Evolutionary conservation across 1,140 invertebrate species (phyloP), one percentile per base, ranked within the genome.

Genomic region (Micrasema longulum): DNA sequence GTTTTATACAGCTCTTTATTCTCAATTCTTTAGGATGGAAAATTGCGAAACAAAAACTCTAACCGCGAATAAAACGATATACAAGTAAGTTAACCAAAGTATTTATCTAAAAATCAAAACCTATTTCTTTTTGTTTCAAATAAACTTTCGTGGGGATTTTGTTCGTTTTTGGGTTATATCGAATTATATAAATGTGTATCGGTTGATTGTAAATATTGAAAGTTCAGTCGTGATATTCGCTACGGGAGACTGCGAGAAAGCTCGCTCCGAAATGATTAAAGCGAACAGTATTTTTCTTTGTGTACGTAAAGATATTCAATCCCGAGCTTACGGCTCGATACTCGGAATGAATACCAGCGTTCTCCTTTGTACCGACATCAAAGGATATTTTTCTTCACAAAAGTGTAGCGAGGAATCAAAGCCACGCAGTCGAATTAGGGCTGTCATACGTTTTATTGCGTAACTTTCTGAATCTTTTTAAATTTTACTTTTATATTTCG

Each of bases 321-420:
- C 60, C 43, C 4, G 22, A 14, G 36, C 60, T 43, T 23, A 22
- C 41, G 43, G 43, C 43, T 14, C 41, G 43, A 63, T 63, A 20
- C 60, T 20, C n/a, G 22, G 12, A 63, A 41, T 63, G 60, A 47
- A 63, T 63, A 63, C 20, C 43, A 14, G 20, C 38, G 9, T 63
- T 57, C 36, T 35, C 60, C 41, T 63, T 63, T 63, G 60, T 63
- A 31, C 11, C 20, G 60, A 63, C 60, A 22, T 63, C 60, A 63
- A 63, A 63, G 36, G 38, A 22, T 63, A 63, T 63, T 63, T 63
- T 47, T 63, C 43, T 63, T 63, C 20, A 63, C 36, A 63, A n/a
- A 63, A 63, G 43, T 47, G 43, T 63, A 47, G 23, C 60, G n/a
- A 63, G 45, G 60, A 45, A 63, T 63, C 60, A 63, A 63, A 63